Evolutionary conservation across 2,888 invertebrate species (phyloP), one percentile per base, ranked within the genome.

Genomic region (Sepiola atlantica): DNA sequence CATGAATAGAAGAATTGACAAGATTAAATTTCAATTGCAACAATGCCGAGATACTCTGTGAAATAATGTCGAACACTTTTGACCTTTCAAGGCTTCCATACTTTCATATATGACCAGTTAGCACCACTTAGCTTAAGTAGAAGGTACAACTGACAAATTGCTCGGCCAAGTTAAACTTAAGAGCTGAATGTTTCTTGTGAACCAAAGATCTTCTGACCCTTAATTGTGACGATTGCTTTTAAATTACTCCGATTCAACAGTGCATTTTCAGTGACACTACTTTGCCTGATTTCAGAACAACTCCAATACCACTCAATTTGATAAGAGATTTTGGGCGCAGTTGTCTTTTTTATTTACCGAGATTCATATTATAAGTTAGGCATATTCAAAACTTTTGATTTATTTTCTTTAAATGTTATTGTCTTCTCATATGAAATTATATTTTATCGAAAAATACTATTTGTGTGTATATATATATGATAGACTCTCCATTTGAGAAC

Each of bases 1-100:
- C n/a, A 77, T n/a, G n/a, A 77, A 77, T 77, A 77, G 77, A 32
- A n/a, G n/a, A 77, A 77, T 77, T 77, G 77, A n/a, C 77, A 77
- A 77, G 77, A 77, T 77, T 77, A 77, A 77, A 77, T 77, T 77
- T 77, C 77, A 32, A 32, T 77, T 77, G 12, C 32, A 20, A n/a
- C 77, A n/a, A 32, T 18, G 16, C n/a, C n/a, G n/a, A 77, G 32
- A 77, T n/a, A n/a, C 32, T 77, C 77, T 77, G 18, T 77, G 32
- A 12, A 77, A 77, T 77, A 77, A 77, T 77, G 77, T 16, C 16
- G n/a, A 77, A 77, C 77, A 77, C n/a, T 77, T 77, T 20, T 77
- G 77, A 77, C n/a, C 77, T 77, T 77, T n/a, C n/a, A n/a, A n/a
- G 14, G n/a, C 32, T 77, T 6, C 16, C 32, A 77, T 32, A n/a